Evolutionary conservation across 2,797 vertebrate species (phyloP).

Genomic region (Leuciscus waleckii): DNA sequence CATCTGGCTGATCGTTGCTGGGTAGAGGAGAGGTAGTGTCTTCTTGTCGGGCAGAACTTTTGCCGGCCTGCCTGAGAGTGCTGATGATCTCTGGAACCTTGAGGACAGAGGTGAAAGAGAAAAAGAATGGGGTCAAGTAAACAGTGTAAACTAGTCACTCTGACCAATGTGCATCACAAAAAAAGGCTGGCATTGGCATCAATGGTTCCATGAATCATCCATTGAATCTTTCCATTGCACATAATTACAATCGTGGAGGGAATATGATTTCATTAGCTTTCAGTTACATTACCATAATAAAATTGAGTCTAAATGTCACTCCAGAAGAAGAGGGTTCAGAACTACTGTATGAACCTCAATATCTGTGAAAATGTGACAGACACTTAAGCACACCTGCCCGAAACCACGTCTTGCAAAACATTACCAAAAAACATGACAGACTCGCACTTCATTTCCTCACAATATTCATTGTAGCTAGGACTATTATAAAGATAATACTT

Average conservation of each 20-base stretch:
- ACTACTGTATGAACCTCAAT: not conserved
- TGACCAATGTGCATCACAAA: not conserved
- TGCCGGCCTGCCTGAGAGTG: constrained; percentile 92
- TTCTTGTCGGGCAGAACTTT: constrained; percentile 88
- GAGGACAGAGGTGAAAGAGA: not conserved
- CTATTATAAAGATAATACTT: not conserved
- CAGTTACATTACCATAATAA: not conserved
- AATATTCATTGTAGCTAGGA: not conserved
- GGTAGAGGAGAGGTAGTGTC: constrained; percentile 78
- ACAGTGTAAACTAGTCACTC: not conserved
- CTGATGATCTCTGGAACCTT: constrained; percentile 98
- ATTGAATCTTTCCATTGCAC: not conserved
- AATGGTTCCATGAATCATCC: not conserved
- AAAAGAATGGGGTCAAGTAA: not conserved
- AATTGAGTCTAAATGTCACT: constrained; percentile 15
- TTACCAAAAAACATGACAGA: not conserved
- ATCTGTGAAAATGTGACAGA: not conserved
- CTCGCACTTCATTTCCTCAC: not conserved
- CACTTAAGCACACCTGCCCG: not conserved
- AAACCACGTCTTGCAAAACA: constrained; percentile 1
- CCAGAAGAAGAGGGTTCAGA: not conserved
- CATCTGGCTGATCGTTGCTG: constrained; percentile 72
- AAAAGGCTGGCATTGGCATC: not conserved
- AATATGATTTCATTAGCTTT: not conserved
- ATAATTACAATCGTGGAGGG: not conserved